A percentile compares a stretch with the other conserved stretches of the same genome.
These are phyloP conservation scores for Gallinago stenura DNA, from an alignment of 2,797 vertebrate species.

Conservation along the genomic window DNA sequence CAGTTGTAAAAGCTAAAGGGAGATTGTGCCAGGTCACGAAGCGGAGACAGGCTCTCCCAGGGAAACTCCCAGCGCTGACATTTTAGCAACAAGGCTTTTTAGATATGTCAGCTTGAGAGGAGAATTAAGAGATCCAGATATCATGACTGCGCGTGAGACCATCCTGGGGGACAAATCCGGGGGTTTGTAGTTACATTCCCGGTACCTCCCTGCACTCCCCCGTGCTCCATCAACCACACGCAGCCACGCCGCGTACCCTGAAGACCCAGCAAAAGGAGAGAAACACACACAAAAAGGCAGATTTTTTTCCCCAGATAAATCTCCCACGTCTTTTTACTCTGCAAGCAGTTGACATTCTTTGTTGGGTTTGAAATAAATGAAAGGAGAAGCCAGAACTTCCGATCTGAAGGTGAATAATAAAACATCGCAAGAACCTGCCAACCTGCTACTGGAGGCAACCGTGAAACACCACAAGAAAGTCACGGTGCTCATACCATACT, in stretches of 20 bases:
- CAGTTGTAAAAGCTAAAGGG: slow-evolving; percentile 32
- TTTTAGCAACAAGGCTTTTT: slow-evolving; percentile 32
- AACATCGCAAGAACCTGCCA: neutral
- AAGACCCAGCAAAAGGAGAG: neutral
- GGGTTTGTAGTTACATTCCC: neutral
- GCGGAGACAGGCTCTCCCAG: slow-evolving; percentile 41
- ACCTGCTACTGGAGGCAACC: neutral
- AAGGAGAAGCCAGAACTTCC: neutral
- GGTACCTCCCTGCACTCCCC: neutral
- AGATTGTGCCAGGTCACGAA: slow-evolving; percentile 58
- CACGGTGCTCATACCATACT: neutral
- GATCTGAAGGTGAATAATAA: neutral
- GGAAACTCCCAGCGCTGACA: slow-evolving; percentile 36
- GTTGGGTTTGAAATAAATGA: neutral
- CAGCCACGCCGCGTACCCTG: neutral
- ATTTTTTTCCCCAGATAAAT: neutral
- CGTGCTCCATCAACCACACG: neutral
- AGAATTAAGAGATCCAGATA: slow-evolving; percentile 36
- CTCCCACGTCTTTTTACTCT: neutral
- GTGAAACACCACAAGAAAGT: neutral
- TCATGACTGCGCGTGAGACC: slow-evolving; percentile 1
- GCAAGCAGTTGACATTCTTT: neutral
- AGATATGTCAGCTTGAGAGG: slow-evolving; percentile 19
- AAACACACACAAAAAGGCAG: neutral
- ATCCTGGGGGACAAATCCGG: neutral